Evolutionary conservation across 2,113 vertebrate genomes (phyloP), one percentile per base, ranked within the genome.

Genomic region (Amphiprion ocellaris): DNA sequence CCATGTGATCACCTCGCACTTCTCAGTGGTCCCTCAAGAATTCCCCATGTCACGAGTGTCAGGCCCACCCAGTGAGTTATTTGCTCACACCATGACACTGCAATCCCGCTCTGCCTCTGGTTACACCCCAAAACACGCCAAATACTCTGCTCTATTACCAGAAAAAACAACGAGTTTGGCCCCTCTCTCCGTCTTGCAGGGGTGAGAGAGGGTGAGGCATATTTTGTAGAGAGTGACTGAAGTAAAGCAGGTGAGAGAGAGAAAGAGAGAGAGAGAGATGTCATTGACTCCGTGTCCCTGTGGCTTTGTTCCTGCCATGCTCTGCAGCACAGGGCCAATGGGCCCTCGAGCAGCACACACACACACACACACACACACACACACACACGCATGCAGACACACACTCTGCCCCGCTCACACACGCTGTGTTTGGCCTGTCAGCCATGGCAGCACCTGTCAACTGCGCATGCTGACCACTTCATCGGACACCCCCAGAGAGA

Each of bases 281-380:
- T 93, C 92, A 91, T 77, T 83, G 87, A 84, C 76, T 90, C 86
- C 10, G 66, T 55, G 86, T 92, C 91, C 89, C 92, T 68, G 85
- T 87, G 88, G 92, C 77, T 92, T 92, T 92, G 91, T 92, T 85
- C 88, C 85, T 87, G 89, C 86, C 86, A 91, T 89, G 92, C 86
- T 93, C 92, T 85, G 88, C 66, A 91, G 91, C 86, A 87, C 92
- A 86, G 79, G 78, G 72, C 79, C 85, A 56, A 79, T 74, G 65
- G 89, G 77, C 85, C 92, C 90, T 83, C 77, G 52, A 89, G 83
- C 80, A 11, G 44, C 59, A 39, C 60, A 30, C 56, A 12, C 41
- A 10, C 58, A 21, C 52, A 4, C 64, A n/a, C 50, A 49, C 64
- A 24, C 54, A 59, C 39, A 52, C 56, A 68, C 81, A 64, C 59